Evolutionary conservation across 1,140 invertebrate genomes (phyloP).

Genomic region (Paralvinella palmiformis): DNA sequence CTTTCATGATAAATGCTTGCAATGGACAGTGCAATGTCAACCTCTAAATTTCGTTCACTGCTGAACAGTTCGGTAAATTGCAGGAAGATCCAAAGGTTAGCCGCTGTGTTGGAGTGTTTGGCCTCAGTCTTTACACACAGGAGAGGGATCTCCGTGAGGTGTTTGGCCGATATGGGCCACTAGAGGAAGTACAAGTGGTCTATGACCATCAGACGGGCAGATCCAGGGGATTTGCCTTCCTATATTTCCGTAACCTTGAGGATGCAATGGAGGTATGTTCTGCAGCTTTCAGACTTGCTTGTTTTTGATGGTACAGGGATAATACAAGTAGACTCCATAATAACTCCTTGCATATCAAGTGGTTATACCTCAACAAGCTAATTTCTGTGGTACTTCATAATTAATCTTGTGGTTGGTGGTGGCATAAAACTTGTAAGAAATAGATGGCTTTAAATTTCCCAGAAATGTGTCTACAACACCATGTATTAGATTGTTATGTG

Average conservation of each 20-base stretch:
- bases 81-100: conserved; percentile 78
- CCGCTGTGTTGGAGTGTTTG: conserved; percentile 91
- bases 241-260: conserved; percentile 83
- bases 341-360: too few relatives aligned
- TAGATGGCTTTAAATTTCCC: too few relatives aligned
- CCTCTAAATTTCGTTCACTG: not conserved
- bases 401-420: too few relatives aligned
- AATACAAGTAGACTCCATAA: too few relatives aligned
- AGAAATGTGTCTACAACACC: too few relatives aligned
- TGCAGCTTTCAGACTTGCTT: not conserved
- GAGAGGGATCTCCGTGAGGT: conserved; percentile 89
- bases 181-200: conserved; percentile 74
- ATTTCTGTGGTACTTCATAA: too few relatives aligned
- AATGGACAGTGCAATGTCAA: not conserved
- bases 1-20: not conserved
- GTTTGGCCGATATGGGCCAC: conserved; percentile 84
- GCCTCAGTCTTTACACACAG: conserved; percentile 84
- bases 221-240: conserved; percentile 94
- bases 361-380: too few relatives aligned
- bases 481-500: too few relatives aligned
- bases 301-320: too few relatives aligned
- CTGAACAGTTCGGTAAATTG: conserved; percentile 13
- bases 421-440: too few relatives aligned
- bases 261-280: conserved; percentile 72
- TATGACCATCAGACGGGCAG: conserved; percentile 66